These are phyloP conservation scores for Nymphalis io DNA, from an alignment of 1,140 invertebrate species.

Conservation along the genomic window DNA sequence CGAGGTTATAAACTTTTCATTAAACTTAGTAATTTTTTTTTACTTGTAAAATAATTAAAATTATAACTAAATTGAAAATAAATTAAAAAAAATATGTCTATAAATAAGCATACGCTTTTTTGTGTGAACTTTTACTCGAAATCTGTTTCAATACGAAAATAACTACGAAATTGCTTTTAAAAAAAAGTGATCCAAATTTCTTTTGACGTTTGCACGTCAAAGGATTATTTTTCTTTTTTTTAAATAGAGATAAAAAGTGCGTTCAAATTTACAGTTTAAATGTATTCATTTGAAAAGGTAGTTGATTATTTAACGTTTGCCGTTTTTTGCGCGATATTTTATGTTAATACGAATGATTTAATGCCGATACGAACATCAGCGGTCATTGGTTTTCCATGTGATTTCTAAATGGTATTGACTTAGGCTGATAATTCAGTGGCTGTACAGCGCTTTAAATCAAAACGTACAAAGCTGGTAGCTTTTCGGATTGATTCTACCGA, in stretches of 20 bases:
- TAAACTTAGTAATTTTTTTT: too few species aligned
- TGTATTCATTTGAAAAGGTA: slow-evolving; percentile 26
- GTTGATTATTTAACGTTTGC: slow-evolving; percentile 15
- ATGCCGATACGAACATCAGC: slow-evolving; percentile 21
- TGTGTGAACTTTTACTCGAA: background rate
- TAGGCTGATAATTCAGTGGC: slow-evolving; percentile 9
- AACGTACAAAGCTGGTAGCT: too few species aligned
- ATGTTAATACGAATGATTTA: slow-evolving; percentile 26
- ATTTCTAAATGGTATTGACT: slow-evolving; percentile 26
- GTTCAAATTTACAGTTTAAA: slow-evolving; percentile 27
- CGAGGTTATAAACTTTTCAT: too few species aligned
- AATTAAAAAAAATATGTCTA: too few species aligned
- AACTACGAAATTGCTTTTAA: background rate
- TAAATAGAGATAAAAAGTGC: slow-evolving; percentile 11
- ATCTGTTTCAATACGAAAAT: background rate
- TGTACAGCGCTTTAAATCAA: background rate
- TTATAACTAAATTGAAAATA: too few species aligned
- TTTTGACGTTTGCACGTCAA: background rate
- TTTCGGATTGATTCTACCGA: too few species aligned
- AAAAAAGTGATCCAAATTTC: slow-evolving; percentile 6
- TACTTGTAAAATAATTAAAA: too few species aligned
- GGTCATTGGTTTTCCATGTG: slow-evolving; percentile 23
- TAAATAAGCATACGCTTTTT: too few species aligned
- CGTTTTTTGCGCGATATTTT: slow-evolving; percentile 25
- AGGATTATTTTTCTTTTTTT: slow-evolving; percentile 1